phyloP scores from a whole-genome alignment of 2,888 invertebrate species.

The Bibio marci region DNA sequence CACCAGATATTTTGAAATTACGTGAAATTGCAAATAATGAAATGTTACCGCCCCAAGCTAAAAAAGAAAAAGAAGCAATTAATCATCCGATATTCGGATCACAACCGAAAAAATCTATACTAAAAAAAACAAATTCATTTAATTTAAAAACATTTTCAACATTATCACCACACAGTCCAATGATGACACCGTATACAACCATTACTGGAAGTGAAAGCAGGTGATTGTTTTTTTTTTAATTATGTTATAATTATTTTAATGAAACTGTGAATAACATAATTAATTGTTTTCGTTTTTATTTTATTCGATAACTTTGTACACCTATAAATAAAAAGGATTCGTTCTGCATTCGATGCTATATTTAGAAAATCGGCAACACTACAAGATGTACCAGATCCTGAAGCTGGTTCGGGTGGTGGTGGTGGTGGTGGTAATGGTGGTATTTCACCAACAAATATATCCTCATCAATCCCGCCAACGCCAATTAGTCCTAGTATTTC shows the following conservation, averaged over 20 bases:
- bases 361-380: slow-evolving; percentile 74
- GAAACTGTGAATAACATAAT: too few relatives aligned
- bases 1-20: slow-evolving; percentile 58
- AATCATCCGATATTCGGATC: slow-evolving; percentile 31
- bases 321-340: slow-evolving; percentile 39
- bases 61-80: slow-evolving; percentile 21
- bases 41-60: slow-evolving; percentile 24
- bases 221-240: neutral
- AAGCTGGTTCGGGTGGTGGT: slow-evolving; percentile 27
- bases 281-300: too few relatives aligned
- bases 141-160: slow-evolving; percentile 48
- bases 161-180: slow-evolving; percentile 38
- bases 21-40: slow-evolving; percentile 31
- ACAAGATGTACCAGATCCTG: slow-evolving; percentile 62
- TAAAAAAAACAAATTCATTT: slow-evolving; percentile 88
- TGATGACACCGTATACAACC: slow-evolving; percentile 54
- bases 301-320: too few relatives aligned
- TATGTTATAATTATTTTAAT: neutral
- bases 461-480: slow-evolving; percentile 30
- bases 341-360: slow-evolving; percentile 79
- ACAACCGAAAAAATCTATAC: slow-evolving; percentile 64
- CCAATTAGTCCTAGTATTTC: slow-evolving; percentile 48
- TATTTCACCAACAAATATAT: slow-evolving; percentile 22
- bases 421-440: slow-evolving; percentile 14
- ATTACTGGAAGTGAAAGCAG: slow-evolving; percentile 72